Base-by-base conservation (phyloP, 2,888 invertebrate species). In the Theretra japonica region DNA sequence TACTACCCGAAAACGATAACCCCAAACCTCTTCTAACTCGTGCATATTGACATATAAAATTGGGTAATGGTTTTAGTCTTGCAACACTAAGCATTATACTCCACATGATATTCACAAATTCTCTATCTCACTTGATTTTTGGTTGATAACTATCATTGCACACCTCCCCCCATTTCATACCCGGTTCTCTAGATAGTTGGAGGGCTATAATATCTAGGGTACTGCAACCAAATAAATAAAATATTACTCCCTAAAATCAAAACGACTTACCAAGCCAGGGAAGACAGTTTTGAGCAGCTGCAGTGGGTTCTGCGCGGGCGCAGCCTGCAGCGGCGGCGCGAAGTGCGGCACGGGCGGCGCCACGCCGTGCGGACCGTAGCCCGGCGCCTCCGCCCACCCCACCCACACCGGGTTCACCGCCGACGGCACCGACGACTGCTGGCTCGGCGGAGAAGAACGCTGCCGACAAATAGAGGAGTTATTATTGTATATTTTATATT, bases 211-310 rank as follows among this genome's bases (percentile, higher is more conserved):
- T 28, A 28, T 28, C 3, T 28, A 28, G 28, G 28, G 28, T 28
- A 28, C 28, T 28, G 28, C 28, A 4, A 5, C 28, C 28, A 5
- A 5, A 28, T 28, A 59, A 25, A 59, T 28, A 0, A 17, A 28
- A 59, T 28, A 19, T 19, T 4, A 15, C 4, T 17, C 21, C 3
- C 25, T 48, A 21, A 17, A 69, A 23, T 11, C 2, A 30, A 11
- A 28, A 41, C n/a, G 8, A 78, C 88, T 79, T 25, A 94, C 94
- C 86, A 94, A 75, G 53, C 80, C 85, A 0, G 93, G 92, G 79
- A 94, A 93, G 0, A 92, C 90, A 30, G 85, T 85, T 69, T 87
- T 82, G 30, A 93, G 82, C 84, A 91, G 77, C 0, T 83, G 85
- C 73, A 86, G 82, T 0, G 94, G 93, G 77, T 93, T 93, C 57